phyloP scores from a whole-genome alignment of 2,797 vertebrate species.

The Lepilemur septentrionalis region DNA sequence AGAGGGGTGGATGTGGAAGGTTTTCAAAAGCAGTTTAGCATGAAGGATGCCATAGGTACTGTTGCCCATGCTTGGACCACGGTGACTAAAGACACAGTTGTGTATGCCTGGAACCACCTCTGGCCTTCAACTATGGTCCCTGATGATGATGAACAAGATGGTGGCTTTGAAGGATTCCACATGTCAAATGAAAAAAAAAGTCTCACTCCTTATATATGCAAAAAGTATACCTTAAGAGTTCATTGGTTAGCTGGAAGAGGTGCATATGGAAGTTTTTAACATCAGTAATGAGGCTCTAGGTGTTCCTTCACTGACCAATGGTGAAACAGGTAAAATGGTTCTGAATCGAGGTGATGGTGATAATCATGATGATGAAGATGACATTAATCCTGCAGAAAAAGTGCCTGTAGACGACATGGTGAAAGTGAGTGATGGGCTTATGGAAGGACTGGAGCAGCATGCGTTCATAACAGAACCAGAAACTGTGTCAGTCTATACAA shows the following conservation, averaged over 20 bases:
- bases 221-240: not conserved
- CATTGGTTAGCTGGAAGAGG: not conserved
- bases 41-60: not conserved
- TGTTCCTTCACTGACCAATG: not conserved
- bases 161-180: not conserved
- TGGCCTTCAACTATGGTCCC: not conserved
- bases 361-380: not conserved
- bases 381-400: no score
- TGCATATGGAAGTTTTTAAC: not conserved
- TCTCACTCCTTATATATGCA: not conserved
- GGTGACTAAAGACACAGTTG: not conserved
- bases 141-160: not conserved
- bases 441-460: not conserved
- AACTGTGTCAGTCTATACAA: no score
- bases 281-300: not conserved
- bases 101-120: not conserved
- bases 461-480: not conserved
- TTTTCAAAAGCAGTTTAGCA: not conserved
- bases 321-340: not conserved
- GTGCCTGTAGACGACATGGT: no score
- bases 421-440: not conserved
- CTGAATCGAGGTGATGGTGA: not conserved
- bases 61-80: not conserved
- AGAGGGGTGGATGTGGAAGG: not conserved
- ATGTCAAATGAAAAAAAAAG: not conserved